Evolutionary conservation across 2,797 vertebrate species (phyloP).

Genomic region (Melanotaenia trifasciata): DNA sequence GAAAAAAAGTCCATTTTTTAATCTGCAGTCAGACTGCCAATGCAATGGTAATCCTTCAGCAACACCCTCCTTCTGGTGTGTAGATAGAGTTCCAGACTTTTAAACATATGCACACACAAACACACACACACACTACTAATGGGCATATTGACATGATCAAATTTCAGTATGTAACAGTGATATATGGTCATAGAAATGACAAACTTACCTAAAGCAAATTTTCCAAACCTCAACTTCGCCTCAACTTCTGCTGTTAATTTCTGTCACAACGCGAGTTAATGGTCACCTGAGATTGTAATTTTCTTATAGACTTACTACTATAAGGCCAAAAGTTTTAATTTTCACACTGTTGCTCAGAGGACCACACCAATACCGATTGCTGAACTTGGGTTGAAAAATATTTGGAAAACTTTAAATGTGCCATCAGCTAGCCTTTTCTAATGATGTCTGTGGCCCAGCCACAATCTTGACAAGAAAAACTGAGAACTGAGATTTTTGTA

Average conservation of each 20-base stretch:
- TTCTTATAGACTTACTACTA: neutral
- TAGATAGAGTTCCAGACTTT: constrained; percentile 68
- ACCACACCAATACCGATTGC: neutral
- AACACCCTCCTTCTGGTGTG: constrained; percentile 66
- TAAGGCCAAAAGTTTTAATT: neutral
- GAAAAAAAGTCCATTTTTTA: constrained; percentile 62
- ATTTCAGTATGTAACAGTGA: neutral
- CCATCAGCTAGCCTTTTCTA: neutral
- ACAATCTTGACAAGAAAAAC: neutral
- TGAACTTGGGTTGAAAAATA: neutral
- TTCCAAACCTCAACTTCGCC: neutral
- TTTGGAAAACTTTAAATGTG: neutral
- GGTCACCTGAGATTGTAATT: neutral
- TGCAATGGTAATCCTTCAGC: constrained; percentile 74
- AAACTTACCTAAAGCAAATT: neutral
- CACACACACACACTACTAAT: constrained; percentile 6
- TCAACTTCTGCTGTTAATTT: neutral
- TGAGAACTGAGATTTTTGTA: too few relatives aligned
- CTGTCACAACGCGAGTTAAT: neutral
- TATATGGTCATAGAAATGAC: constrained; percentile 3
- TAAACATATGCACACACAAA: constrained; percentile 38
- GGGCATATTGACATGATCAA: constrained; percentile 25
- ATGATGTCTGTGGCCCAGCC: neutral
- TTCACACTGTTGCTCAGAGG: neutral
- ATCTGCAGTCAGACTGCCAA: constrained; percentile 74